Conservation (phyloP, 2,888 invertebrate species). For the Macrosoma leucophasiata region DNA sequence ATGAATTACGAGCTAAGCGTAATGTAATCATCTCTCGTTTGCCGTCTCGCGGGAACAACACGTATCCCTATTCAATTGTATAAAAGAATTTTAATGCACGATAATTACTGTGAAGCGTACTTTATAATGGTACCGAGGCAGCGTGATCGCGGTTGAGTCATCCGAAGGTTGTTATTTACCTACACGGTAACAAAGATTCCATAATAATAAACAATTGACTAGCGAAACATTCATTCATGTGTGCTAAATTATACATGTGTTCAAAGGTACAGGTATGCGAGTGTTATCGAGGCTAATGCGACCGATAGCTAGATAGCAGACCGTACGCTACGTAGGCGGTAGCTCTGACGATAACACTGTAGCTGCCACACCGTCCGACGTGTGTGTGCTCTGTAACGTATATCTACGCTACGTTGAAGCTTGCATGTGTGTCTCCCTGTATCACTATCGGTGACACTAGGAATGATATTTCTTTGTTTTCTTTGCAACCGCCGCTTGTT, state of each 20-base stretch:
- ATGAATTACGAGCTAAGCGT: constrained; percentile 20
- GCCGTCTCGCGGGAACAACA: too few relatives aligned
- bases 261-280: constrained; percentile 47
- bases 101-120: too few relatives aligned
- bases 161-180: constrained; percentile 15
- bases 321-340: constrained; percentile 45
- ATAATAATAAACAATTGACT: constrained; percentile 23
- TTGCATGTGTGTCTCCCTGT: constrained; percentile 31
- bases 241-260: constrained; percentile 33
- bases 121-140: too few relatives aligned
- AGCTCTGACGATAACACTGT: constrained; percentile 36
- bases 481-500: constrained; percentile 46
- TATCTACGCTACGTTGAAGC: constrained; percentile 7
- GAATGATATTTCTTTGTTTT: constrained; percentile 58
- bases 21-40: constrained; percentile 22
- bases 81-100: too few relatives aligned
- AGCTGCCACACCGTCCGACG: constrained; percentile 12
- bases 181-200: constrained; percentile 15
- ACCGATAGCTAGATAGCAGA: constrained; percentile 50
- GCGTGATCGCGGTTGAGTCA: too few relatives aligned
- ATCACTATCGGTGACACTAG: constrained; percentile 37
- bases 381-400: constrained; percentile 8
- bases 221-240: constrained; percentile 39
- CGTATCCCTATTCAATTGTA: too few relatives aligned
- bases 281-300: constrained; percentile 50